Conservation (phyloP, 2,888 invertebrate genomes). For the Cybosia mesomella region DNA sequence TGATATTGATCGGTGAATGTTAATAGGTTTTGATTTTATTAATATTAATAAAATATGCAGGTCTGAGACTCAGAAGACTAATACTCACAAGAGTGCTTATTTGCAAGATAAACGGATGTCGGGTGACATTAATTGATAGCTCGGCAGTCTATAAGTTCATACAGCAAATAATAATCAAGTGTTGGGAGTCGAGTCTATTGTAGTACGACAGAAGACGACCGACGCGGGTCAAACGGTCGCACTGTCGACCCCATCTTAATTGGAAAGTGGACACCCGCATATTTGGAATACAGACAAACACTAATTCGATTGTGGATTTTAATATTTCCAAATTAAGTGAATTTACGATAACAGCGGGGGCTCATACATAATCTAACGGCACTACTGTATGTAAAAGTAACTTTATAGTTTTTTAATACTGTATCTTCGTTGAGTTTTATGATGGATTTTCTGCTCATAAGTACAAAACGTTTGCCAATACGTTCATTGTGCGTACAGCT, state of each 20-base stretch:
- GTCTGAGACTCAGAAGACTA: conserved; percentile 11
- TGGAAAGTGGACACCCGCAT: conserved; percentile 82
- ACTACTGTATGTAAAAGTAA: conserved; percentile 12
- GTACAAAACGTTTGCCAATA: neutral
- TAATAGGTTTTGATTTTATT: neutral
- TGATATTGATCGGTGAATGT: neutral
- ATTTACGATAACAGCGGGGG: conserved; percentile 62
- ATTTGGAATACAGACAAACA: conserved; percentile 55
- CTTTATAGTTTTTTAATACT: neutral
- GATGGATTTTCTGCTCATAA: neutral
- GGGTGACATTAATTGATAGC: conserved; percentile 70
- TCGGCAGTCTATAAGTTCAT: conserved; percentile 57
- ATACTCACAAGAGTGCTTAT: conserved; percentile 46
- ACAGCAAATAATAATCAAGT: conserved; percentile 53
- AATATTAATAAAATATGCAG: neutral
- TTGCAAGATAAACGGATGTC: conserved; percentile 55
- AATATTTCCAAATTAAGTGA: conserved; percentile 69
- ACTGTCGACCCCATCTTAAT: conserved; percentile 72
- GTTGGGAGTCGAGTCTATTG: conserved; percentile 60
- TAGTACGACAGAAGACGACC: conserved; percentile 49
- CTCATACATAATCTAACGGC: conserved; percentile 44
- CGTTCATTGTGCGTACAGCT: neutral
- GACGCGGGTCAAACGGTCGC: conserved; percentile 54
- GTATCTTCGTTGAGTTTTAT: neutral
- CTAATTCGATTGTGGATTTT: conserved; percentile 69